phyloP scores from a whole-genome alignment of 2,797 vertebrate genomes.

The Gambelia wislizenii region DNA sequence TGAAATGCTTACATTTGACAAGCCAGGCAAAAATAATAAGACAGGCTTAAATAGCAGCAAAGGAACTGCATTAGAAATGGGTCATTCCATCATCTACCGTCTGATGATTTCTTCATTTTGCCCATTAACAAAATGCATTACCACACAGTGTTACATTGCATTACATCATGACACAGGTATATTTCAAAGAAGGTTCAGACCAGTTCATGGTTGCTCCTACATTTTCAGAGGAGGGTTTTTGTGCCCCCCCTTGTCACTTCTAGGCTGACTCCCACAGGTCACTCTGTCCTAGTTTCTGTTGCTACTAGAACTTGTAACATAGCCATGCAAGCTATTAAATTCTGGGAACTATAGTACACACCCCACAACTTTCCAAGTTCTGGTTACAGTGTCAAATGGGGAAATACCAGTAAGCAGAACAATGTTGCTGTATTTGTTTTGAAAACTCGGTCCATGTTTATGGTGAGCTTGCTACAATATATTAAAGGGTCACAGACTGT shows the following conservation, averaged over 20 bases:
- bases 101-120: constrained; percentile 1
- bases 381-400: too few species aligned
- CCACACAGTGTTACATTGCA: background rate
- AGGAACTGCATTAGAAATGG: constrained; percentile 12
- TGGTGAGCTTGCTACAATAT: too few species aligned
- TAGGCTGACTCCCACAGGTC: background rate
- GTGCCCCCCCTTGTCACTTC: background rate
- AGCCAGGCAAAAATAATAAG: constrained; percentile 34
- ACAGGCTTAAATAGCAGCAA: constrained; percentile 33
- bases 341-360: background rate
- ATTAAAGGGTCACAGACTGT: too few species aligned
- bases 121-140: background rate
- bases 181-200: background rate
- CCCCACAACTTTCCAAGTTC: too few species aligned
- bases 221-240: background rate
- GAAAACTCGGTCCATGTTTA: too few species aligned
- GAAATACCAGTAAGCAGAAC: too few species aligned
- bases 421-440: too few species aligned
- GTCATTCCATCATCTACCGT: background rate
- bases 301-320: background rate
- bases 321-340: background rate
- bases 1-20: constrained; percentile 22
- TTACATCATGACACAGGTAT: background rate
- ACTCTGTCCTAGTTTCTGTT: background rate
- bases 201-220: background rate